Percentiles rank a stretch among this genome's conserved stretches.
phyloP scores from a whole-genome alignment of 2,797 vertebrate species.

The Sebastes paucispinis region DNA sequence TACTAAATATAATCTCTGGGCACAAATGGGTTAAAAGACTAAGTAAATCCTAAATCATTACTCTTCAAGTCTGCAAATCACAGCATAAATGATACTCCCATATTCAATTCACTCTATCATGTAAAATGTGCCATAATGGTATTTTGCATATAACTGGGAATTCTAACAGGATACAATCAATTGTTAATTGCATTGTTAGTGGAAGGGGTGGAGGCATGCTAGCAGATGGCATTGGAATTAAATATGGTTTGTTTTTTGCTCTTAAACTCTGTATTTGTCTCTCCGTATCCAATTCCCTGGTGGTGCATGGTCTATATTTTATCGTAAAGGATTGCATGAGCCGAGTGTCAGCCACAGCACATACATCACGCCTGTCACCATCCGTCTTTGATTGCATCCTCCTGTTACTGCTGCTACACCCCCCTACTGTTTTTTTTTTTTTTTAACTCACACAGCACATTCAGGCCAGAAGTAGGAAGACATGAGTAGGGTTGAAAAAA shows the following conservation, averaged over 20 bases:
- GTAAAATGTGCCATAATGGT: background rate
- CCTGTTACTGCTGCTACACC: slow-evolving; percentile 26
- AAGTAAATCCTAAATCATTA: background rate
- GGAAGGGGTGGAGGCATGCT: background rate
- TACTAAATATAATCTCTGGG: too few species aligned
- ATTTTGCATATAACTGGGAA: slow-evolving; percentile 14
- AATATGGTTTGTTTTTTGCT: slow-evolving; percentile 30
- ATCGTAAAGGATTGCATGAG: slow-evolving; percentile 59
- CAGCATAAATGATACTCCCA: background rate
- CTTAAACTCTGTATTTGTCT: slow-evolving; percentile 45
- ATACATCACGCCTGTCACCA: slow-evolving; percentile 58
- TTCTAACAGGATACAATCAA: slow-evolving; percentile 40
- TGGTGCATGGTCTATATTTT: slow-evolving; percentile 54
- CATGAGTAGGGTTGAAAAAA: background rate
- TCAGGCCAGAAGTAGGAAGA: slow-evolving; percentile 10
- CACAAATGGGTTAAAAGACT: background rate
- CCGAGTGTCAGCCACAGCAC: slow-evolving; percentile 41
- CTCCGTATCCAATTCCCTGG: slow-evolving; percentile 52
- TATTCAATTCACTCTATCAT: background rate
- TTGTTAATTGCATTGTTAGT: slow-evolving; percentile 43
- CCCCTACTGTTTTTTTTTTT: slow-evolving; percentile 15
- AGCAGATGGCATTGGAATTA: slow-evolving; percentile 42
- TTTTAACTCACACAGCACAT: slow-evolving; percentile 31
- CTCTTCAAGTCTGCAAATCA: slow-evolving; percentile 4
- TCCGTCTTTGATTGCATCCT: slow-evolving; percentile 63